These are phyloP conservation scores for Paramacrobiotus metropolitanus DNA, from an alignment of 1,140 invertebrate species.

Conservation along the genomic window DNA sequence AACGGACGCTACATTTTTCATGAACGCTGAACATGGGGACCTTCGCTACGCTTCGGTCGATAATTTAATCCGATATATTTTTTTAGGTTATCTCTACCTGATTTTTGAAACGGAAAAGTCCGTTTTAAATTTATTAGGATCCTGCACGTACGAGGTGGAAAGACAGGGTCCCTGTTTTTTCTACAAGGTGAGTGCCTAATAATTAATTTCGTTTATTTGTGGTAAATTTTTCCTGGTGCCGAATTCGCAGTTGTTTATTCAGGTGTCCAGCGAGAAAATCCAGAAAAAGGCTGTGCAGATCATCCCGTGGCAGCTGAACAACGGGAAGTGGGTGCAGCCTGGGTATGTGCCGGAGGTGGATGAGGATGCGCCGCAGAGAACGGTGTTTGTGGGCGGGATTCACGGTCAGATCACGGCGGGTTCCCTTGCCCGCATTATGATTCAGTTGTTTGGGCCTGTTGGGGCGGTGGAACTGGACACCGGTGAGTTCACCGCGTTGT, in stretches of 20 bases:
- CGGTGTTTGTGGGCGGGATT: constrained; percentile 86
- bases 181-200: too few relatives aligned
- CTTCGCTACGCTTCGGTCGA: too few relatives aligned
- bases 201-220: too few relatives aligned
- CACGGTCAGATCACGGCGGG: constrained; percentile 87
- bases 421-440: constrained; percentile 32
- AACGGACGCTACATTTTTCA: too few relatives aligned
- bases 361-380: too few relatives aligned
- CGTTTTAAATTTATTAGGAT: constrained; percentile 41
- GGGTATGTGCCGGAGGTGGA: constrained; percentile 38
- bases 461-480: background rate
- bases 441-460: background rate
- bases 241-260: too few relatives aligned
- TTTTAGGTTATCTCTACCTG: background rate
- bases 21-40: too few relatives aligned
- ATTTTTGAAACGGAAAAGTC: background rate
- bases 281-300: constrained; percentile 73
- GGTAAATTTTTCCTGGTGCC: too few relatives aligned
- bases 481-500: too few relatives aligned
- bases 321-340: constrained; percentile 68
- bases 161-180: constrained; percentile 46
- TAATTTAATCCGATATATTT: background rate
- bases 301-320: constrained; percentile 76
- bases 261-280: constrained; percentile 62
- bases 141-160: constrained; percentile 47